Percentiles rank a stretch among this genome's conserved stretches.
Evolutionary conservation across 2,888 invertebrate species (phyloP).

Genomic region (Polydrusus cervinus): DNA sequence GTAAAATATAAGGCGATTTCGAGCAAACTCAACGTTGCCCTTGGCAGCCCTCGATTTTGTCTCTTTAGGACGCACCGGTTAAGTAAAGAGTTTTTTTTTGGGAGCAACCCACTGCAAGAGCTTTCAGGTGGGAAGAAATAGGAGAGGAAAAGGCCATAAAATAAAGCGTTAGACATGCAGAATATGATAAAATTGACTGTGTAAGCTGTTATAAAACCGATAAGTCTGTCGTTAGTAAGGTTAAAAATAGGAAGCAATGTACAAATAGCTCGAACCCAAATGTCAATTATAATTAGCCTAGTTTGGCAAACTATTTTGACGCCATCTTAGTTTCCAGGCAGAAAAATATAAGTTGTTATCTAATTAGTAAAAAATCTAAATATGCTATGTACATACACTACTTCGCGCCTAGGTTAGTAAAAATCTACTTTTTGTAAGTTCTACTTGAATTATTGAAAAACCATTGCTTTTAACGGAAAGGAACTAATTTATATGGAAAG

Average conservation of each 20-base stretch:
- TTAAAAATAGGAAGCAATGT: slow-evolving; percentile 70
- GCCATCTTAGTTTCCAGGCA: slow-evolving; percentile 47
- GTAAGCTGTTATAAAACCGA: not conserved
- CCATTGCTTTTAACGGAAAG: not conserved
- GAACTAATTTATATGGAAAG: no score
- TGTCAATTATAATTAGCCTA: slow-evolving; percentile 69
- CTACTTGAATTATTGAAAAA: slow-evolving; percentile 43
- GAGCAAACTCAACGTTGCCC: no score
- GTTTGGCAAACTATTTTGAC: slow-evolving; percentile 60
- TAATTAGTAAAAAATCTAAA: slow-evolving; percentile 11
- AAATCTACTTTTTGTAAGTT: slow-evolving; percentile 21
- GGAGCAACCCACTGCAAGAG: no score
- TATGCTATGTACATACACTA: slow-evolving; percentile 52
- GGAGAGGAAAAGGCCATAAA: not conserved
- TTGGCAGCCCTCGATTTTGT: no score
- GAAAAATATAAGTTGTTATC: slow-evolving; percentile 12
- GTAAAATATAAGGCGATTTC: no score
- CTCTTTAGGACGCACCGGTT: no score
- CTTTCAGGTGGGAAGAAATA: not conserved
- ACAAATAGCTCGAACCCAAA: slow-evolving; percentile 68
- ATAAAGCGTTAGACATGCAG: slow-evolving; percentile 2
- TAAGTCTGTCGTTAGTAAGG: slow-evolving; percentile 25
- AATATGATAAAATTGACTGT: not conserved
- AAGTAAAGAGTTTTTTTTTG: no score
- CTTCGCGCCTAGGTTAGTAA: slow-evolving; percentile 38